Base-by-base conservation (phyloP, 2,113 vertebrate genomes). In the Taxidea taxus region DNA sequence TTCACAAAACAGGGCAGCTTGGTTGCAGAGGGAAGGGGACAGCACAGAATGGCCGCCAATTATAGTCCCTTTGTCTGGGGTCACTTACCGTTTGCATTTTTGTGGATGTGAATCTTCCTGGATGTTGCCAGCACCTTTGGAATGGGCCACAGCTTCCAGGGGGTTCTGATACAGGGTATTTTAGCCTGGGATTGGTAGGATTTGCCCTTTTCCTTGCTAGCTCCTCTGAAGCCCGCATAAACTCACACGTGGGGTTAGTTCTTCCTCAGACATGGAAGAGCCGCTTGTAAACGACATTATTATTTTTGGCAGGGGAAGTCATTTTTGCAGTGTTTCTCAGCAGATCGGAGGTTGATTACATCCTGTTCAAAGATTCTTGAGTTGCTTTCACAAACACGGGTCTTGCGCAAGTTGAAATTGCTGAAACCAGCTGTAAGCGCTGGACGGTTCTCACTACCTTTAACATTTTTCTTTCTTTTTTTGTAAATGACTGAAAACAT, bases 291-390 rank as follows among this genome's bases (percentile, higher is more conserved):
- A 98, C 0, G 64, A 39, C 80, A 78, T 47, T 98, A 96, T 98
- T 98, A 98, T 98, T 98, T 97, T 98, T 99, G 98, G 99, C 98
- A 92, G 91, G 95, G 29, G 49, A 92, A 98, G 82, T 97, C 96
- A 94, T 95, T 98, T 98, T 98, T 98, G 96, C 98, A 98, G 96
- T 74, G 89, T 96, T 97, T 98, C 98, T 98, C 98, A 95, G 98
- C 60, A 98, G 97, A 98, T 97, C 68, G 60, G 98, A 98, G 98
- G 98, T 92, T 98, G 98, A 98, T 98, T 98, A 98, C 98, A 98
- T 99, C 98, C 98, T 98, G 98, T 98, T 97, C 92, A 94, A 96
- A 97, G 97, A 98, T 98, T 98, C 98, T 94, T 92, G 93, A 90
- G 68, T 89, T 87, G 88, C 92, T 98, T 97, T 98, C 97, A 95